Conservation (phyloP, 53 echinoderm and acorn worm genomes). For the Crossaster papposus region DNA sequence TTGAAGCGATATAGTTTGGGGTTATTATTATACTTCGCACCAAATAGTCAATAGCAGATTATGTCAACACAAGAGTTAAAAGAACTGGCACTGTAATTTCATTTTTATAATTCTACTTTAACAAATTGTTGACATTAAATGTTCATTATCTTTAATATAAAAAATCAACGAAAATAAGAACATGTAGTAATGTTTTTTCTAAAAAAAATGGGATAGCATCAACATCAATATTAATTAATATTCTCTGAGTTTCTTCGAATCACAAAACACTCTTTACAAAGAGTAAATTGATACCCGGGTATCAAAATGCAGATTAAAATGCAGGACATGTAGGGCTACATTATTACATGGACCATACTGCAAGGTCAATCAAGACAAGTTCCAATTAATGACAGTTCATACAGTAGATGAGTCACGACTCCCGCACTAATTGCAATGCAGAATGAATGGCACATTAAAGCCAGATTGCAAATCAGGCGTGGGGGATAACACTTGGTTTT, state of each 20-base stretch:
- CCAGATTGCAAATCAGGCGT: neutral
- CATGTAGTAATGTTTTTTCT: no score
- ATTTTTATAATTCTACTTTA: no score
- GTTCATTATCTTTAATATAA: no score
- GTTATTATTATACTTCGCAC: neutral
- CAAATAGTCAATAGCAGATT: no score
- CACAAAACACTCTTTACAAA: neutral
- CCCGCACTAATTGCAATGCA: neutral
- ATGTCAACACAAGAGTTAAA: no score
- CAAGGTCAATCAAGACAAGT: neutral
- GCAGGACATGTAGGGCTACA: neutral
- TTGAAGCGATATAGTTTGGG: neutral
- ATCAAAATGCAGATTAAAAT: neutral
- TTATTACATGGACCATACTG: neutral
- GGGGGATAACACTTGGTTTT: neutral
- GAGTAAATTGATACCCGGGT: neutral
- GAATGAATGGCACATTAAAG: neutral
- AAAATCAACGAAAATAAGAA: no score
- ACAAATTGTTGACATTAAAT: no score
- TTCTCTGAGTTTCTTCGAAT: no score
- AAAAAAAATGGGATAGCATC: no score
- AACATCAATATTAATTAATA: no score
- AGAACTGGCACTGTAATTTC: no score
- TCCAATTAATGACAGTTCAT: neutral
- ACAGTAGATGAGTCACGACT: neutral